Conservation (phyloP, 2,888 invertebrate genomes). For the Macaria liturata region DNA sequence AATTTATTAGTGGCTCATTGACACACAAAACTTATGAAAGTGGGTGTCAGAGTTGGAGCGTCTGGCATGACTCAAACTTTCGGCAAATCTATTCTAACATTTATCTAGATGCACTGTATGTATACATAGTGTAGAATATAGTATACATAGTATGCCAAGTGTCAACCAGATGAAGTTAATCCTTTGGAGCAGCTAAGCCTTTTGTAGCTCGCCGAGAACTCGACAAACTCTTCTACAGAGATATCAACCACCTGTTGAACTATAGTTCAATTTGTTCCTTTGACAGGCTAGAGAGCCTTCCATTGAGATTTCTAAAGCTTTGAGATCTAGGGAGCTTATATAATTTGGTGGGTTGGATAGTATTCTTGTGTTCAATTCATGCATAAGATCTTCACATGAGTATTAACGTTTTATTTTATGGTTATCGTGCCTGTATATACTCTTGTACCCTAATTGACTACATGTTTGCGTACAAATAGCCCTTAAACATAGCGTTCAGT, state of each 20-base stretch:
- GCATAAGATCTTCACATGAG: no score
- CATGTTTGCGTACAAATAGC: no score
- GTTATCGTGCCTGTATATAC: no score
- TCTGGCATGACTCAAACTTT: conserved; percentile 22
- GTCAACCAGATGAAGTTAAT: conserved; percentile 3
- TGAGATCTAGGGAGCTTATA: background rate
- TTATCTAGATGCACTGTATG: no score
- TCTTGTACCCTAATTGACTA: no score
- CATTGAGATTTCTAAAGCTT: conserved; percentile 7
- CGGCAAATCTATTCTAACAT: conserved; percentile 7
- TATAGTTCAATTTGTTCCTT: conserved; percentile 30
- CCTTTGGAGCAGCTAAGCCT: conserved; percentile 26
- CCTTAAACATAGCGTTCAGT: no score
- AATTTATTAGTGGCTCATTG: conserved; percentile 24
- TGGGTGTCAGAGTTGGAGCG: conserved; percentile 22
- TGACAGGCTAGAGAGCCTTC: conserved; percentile 14
- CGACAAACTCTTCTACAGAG: conserved; percentile 25
- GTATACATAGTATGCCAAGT: no score
- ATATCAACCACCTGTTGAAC: conserved; percentile 44
- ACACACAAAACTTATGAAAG: conserved; percentile 23
- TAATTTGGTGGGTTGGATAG: background rate
- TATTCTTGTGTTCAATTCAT: background rate
- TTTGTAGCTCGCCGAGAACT: conserved; percentile 31
- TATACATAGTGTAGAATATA: no score
- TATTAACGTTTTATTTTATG: no score